Conservation (phyloP, 2,113 vertebrate genomes). For the Oceanites oceanicus region DNA sequence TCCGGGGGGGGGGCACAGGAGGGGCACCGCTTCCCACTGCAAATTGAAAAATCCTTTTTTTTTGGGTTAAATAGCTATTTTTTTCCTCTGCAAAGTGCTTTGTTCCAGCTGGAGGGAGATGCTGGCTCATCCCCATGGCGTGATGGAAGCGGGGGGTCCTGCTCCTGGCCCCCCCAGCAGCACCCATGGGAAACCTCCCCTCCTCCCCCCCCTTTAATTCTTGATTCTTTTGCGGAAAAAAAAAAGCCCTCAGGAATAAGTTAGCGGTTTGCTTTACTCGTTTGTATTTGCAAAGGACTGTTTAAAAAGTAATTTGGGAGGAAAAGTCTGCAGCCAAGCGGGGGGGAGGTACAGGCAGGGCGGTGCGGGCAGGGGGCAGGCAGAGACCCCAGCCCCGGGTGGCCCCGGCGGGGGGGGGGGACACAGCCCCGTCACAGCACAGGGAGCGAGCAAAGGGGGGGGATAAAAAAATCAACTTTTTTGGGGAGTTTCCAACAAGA, state of each 20-base stretch:
- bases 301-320: background rate
- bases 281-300: background rate
- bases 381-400: background rate
- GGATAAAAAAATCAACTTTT: background rate
- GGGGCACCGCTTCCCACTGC: background rate
- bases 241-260: background rate
- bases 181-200: background rate
- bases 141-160: background rate
- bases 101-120: background rate
- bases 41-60: background rate
- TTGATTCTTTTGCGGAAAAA: rapidly evolving
- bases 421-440: background rate
- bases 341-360: background rate
- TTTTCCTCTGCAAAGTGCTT: background rate
- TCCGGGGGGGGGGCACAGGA: background rate
- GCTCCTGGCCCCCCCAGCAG: background rate
- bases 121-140: background rate
- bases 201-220: background rate
- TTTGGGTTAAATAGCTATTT: background rate
- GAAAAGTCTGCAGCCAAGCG: background rate
- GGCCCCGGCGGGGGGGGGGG: too few relatives aligned
- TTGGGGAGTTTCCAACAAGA: background rate
- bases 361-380: background rate
- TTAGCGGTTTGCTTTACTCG: background rate
- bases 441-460: background rate